Conservation (phyloP, 1,140 invertebrate genomes). For the Nylanderia fulva region DNA sequence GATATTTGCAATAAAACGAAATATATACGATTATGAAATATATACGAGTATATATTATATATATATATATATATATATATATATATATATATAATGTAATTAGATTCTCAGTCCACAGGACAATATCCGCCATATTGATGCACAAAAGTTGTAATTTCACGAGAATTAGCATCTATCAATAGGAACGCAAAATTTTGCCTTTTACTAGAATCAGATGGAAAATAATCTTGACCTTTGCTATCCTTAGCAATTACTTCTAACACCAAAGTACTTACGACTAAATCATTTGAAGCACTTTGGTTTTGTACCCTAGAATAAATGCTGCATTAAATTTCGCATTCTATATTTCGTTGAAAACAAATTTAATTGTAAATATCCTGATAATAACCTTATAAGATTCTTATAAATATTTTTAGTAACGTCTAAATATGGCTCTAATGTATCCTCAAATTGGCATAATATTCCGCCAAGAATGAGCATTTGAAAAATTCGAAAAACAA, state of each 20-base stretch:
- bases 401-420: conserved; percentile 88
- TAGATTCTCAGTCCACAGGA: neutral
- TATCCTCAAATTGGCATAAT: conserved; percentile 89
- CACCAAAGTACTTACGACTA: conserved; percentile 81
- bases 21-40: conserved; percentile 1
- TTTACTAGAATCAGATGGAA: conserved; percentile 79
- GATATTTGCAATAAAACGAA: neutral
- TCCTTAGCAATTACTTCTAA: conserved; percentile 82
- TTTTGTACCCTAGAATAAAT: conserved; percentile 81
- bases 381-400: conserved; percentile 87
- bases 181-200: conserved; percentile 85
- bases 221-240: conserved; percentile 75
- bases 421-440: conserved; percentile 87
- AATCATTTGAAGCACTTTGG: conserved; percentile 70
- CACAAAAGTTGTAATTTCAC: conserved; percentile 79
- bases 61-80: too few species aligned
- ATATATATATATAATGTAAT: too few species aligned
- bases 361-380: conserved; percentile 3
- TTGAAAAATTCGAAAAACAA: conserved; percentile 87
- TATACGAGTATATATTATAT: too few species aligned
- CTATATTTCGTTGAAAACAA: neutral
- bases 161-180: conserved; percentile 79
- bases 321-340: conserved; percentile 39
- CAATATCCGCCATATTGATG: conserved; percentile 78
- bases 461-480: conserved; percentile 88